phyloP scores from a whole-genome alignment of 2,888 invertebrate genomes.

The Lamellibrachia satsuma region DNA sequence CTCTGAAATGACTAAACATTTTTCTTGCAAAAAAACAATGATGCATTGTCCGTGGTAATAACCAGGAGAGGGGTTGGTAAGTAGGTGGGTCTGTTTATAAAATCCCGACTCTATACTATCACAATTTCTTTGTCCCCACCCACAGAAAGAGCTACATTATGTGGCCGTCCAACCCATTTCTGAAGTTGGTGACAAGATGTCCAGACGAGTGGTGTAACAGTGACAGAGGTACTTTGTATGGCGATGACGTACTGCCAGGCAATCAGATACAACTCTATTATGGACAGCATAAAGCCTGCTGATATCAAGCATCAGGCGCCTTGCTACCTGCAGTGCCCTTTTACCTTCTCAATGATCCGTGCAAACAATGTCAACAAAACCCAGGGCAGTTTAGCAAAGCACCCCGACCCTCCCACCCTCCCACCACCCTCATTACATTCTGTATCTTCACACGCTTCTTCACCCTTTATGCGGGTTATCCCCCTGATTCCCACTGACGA shows the following conservation, averaged over 20 bases:
- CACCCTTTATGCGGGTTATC: background rate
- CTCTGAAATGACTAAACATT: background rate
- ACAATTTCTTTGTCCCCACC: background rate
- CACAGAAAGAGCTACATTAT: background rate
- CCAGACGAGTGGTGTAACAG: background rate
- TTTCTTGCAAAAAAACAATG: background rate
- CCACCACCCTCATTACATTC: background rate
- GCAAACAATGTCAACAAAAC: background rate
- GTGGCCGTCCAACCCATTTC: background rate
- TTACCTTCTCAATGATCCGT: background rate
- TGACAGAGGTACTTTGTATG: background rate
- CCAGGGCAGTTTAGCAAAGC: background rate
- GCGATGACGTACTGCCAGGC: background rate
- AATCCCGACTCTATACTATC: background rate
- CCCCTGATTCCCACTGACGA: background rate
- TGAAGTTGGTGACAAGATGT: background rate
- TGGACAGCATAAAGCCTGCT: background rate
- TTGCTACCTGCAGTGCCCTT: background rate
- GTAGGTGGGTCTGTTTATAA: background rate
- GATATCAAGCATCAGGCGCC: background rate
- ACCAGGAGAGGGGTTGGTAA: background rate
- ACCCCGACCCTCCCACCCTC: background rate
- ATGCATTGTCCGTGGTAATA: background rate
- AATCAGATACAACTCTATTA: slow-evolving; percentile 7
- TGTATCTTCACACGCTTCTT: background rate